Conservation (phyloP, 2,888 invertebrate species). For the Tetropium fuscum region DNA sequence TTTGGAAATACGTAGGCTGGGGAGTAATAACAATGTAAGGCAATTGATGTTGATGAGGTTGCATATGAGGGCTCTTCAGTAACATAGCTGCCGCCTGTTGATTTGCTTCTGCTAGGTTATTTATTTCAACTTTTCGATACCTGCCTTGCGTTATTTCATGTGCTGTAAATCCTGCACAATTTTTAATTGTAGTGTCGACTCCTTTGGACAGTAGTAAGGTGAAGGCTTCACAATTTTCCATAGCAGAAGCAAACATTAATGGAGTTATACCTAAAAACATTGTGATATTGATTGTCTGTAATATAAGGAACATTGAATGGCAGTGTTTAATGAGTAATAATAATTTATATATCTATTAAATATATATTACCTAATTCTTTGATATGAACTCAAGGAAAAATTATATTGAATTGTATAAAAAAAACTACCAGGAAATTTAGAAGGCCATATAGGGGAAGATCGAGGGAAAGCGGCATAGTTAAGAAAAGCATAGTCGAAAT, state of each 20-base stretch:
- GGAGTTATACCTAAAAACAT: slow-evolving; percentile 55
- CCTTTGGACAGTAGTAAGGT: slow-evolving; percentile 48
- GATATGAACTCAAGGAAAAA: too few species aligned
- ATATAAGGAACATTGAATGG: too few species aligned
- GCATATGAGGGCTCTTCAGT: slow-evolving; percentile 32
- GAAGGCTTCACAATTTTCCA: slow-evolving; percentile 51
- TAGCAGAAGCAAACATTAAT: slow-evolving; percentile 59
- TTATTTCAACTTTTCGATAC: slow-evolving; percentile 31
- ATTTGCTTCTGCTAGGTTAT: slow-evolving; percentile 4
- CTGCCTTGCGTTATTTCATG: slow-evolving; percentile 46
- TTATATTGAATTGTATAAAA: too few species aligned
- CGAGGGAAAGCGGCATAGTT: too few species aligned
- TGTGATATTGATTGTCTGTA: too few species aligned
- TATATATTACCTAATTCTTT: too few species aligned
- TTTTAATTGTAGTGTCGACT: slow-evolving; percentile 48
- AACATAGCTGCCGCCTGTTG: slow-evolving; percentile 9
- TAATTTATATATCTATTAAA: too few species aligned
- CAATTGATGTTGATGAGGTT: slow-evolving; percentile 13
- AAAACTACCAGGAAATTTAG: too few species aligned
- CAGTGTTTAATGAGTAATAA: too few species aligned
- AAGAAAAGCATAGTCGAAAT: too few species aligned
- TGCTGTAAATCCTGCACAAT: slow-evolving; percentile 49
- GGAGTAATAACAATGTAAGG: slow-evolving; percentile 33
- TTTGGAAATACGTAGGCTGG: slow-evolving; percentile 14
- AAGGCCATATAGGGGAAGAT: too few species aligned